phyloP scores from a whole-genome alignment of 92 coral and sea anemone genomes.

The Ricordea florida region DNA sequence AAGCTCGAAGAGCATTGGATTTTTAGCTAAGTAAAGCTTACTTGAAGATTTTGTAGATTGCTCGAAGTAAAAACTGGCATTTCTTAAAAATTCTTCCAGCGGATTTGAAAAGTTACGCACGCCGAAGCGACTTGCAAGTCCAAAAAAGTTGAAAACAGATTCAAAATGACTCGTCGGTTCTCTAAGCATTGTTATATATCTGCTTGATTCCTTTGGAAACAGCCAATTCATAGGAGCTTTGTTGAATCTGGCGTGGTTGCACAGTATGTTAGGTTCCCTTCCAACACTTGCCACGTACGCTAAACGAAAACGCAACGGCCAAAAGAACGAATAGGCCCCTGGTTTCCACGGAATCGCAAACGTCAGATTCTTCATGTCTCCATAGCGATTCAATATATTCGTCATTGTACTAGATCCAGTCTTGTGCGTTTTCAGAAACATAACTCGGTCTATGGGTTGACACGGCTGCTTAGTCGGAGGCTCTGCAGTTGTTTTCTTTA shows the following conservation, averaged over 20 bases:
- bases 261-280: slow-evolving; percentile 65
- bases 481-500: too few relatives aligned
- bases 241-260: slow-evolving; percentile 84
- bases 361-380: background rate
- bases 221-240: slow-evolving; percentile 43
- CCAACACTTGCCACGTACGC: background rate
- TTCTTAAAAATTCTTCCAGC: slow-evolving; percentile 8
- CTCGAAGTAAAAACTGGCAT: background rate
- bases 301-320: background rate
- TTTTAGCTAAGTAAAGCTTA: slow-evolving; percentile 22
- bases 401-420: slow-evolving; percentile 38
- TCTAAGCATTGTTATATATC: slow-evolving; percentile 65
- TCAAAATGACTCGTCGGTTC: slow-evolving; percentile 71
- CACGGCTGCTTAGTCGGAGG: too few relatives aligned
- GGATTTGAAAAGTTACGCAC: background rate
- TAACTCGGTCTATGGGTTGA: slow-evolving; percentile 8
- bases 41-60: background rate
- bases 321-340: background rate
- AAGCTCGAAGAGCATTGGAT: slow-evolving; percentile 73
- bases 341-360: background rate
- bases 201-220: slow-evolving; percentile 56
- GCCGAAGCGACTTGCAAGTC: slow-evolving; percentile 23
- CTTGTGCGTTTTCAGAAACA: slow-evolving; percentile 35
- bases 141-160: slow-evolving; percentile 65
- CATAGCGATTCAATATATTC: slow-evolving; percentile 29